phyloP scores from a whole-genome alignment of 2,113 vertebrate genomes.

The Calyptommatus sinebrachiatus region DNA sequence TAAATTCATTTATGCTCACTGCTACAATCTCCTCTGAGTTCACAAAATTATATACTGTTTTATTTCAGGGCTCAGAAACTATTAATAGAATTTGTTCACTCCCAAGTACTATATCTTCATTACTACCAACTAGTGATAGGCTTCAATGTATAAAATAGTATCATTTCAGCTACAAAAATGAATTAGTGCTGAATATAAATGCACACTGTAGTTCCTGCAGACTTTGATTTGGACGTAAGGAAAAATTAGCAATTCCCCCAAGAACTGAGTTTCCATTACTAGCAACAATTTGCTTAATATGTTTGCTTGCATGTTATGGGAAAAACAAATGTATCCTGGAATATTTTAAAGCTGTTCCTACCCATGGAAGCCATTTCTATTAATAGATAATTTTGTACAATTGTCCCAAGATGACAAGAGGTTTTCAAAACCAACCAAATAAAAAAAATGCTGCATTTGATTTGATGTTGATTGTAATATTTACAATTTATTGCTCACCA shows the following conservation, averaged over 20 bases:
- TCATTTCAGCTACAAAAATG: background rate
- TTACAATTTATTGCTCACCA: conserved; percentile 3
- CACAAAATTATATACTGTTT: background rate
- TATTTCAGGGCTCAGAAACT: background rate
- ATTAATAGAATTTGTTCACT: background rate
- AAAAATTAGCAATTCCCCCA: background rate
- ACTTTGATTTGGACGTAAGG: background rate
- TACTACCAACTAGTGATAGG: background rate
- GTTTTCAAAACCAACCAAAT: background rate
- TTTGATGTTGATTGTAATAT: conserved; percentile 6
- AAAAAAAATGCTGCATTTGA: background rate
- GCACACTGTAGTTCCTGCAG: background rate
- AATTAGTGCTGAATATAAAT: background rate
- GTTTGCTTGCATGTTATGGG: too few species aligned
- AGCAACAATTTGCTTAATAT: too few species aligned
- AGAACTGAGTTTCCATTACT: too few species aligned
- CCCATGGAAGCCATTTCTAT: background rate
- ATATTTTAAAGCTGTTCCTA: background rate
- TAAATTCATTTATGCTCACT: background rate
- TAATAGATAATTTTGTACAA: background rate
- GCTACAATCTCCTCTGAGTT: background rate
- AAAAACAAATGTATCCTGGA: background rate
- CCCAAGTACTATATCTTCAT: background rate
- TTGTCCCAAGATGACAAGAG: background rate
- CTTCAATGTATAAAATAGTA: background rate